phyloP scores from a whole-genome alignment of 2,888 invertebrate genomes.

The Keiferia lycopersicella region DNA sequence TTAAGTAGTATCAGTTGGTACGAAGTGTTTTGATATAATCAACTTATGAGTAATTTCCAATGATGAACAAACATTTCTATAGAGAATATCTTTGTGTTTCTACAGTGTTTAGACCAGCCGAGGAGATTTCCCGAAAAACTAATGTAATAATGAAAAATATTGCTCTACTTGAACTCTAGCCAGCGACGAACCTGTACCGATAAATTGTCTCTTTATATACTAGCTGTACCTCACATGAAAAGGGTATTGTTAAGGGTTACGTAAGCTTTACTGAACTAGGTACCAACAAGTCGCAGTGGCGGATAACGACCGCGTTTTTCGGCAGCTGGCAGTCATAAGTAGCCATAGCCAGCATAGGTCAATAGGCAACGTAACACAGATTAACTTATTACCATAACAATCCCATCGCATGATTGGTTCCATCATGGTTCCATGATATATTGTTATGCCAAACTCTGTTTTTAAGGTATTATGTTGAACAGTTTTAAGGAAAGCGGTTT shows the following conservation, averaged over 20 bases:
- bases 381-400: slow-evolving; percentile 24
- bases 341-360: slow-evolving; percentile 9
- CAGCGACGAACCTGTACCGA: no score
- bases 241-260: background rate
- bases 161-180: background rate
- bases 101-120: no score
- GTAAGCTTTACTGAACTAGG: background rate
- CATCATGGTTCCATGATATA: background rate
- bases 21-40: no score
- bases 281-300: background rate
- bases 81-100: no score
- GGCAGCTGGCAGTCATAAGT: background rate
- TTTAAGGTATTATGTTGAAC: background rate
- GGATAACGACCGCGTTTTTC: background rate
- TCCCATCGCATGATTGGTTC: background rate
- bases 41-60: no score
- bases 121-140: no score
- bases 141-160: background rate
- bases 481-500: no score
- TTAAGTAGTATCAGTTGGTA: no score
- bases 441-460: background rate
- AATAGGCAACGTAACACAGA: slow-evolving; percentile 18
- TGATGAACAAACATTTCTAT: no score
- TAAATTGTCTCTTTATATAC: background rate
- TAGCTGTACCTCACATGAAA: background rate